Percentiles rank a stretch among this genome's conserved stretches.
Evolutionary conservation across 35 echinoderm and acorn worm genomes (phyloP).

Genomic region (Eucidaris tribuloides): DNA sequence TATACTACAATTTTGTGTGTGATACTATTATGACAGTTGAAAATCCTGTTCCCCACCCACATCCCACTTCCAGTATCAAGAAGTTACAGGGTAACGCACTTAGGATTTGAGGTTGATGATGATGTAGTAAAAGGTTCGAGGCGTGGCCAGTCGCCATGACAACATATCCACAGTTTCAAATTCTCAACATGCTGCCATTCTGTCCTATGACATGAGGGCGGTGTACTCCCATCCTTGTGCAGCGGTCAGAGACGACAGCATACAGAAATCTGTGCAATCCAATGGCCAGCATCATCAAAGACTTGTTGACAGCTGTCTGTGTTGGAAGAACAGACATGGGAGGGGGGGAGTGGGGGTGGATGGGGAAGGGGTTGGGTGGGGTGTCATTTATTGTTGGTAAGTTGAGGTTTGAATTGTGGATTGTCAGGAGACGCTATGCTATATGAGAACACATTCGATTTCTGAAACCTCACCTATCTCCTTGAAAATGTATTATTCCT

Average conservation of each 20-base stretch:
- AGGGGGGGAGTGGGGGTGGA: background rate
- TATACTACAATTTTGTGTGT: background rate
- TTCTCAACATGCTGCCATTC: background rate
- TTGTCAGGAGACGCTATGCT: background rate
- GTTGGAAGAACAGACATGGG: background rate
- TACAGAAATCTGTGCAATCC: too few relatives aligned
- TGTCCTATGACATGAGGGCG: background rate
- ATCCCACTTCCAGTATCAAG: background rate
- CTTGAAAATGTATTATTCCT: too few relatives aligned
- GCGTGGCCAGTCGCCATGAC: slow-evolving; percentile 16
- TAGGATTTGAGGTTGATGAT: slow-evolving; percentile 52
- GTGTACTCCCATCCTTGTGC: background rate
- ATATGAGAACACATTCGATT: background rate
- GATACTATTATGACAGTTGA: background rate
- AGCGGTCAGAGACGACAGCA: too few relatives aligned
- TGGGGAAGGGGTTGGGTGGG: background rate
- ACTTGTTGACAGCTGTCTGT: background rate
- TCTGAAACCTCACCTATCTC: background rate
- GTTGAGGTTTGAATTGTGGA: background rate
- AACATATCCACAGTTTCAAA: background rate
- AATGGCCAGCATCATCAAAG: too few relatives aligned
- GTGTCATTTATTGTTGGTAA: background rate
- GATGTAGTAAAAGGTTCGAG: slow-evolving; percentile 64
- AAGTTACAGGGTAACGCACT: background rate
- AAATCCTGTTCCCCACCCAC: background rate